Evolutionary conservation across 2,888 invertebrate genomes (phyloP), one percentile per base, ranked within the genome.

Genomic region (Agelastica alni): DNA sequence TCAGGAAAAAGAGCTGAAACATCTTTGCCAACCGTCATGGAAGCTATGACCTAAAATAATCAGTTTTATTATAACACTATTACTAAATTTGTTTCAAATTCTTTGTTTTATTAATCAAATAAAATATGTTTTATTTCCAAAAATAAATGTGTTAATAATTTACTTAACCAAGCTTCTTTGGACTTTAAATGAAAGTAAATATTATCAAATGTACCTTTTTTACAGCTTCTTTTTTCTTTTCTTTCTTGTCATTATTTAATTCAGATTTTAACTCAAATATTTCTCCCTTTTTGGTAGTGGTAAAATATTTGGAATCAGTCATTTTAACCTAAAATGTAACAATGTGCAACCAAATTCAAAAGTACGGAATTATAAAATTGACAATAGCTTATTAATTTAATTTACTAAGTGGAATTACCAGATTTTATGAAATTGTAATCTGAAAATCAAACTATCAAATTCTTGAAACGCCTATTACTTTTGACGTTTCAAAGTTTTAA

Each of bases 21-120:
- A 85, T 99, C 99, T 82, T 99, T 99, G 46, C 99, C 99, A 14
- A 99, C 99, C 4, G 99, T 99, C 99, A 99, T 99, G 58, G 96
- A 96, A 16, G 99, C 99, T 73, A 99, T 99, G 13, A 99, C 98
- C 89, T 96, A 66, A 49, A 75, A 60, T 39, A 9, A n/a, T 20
- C 5, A 16, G 4, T n/a, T 31, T 31, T 31, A 3, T 31, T n/a
- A 3, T 17, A 17, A 37, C 7, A 2, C 17, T 37, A 17, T 9
- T 37, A 37, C 37, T 37, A 37, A 3, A 17, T 16, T 4, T 5
- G 9, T 4, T 17, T 17, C 18, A 17, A 16, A 6, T 7, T 37
- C 7, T 31, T n/a, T n/a, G n/a, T n/a, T n/a, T n/a, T n/a, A n/a
- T n/a, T n/a, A n/a, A n/a, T n/a, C n/a, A n/a, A n/a, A n/a, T n/a